Conservation (phyloP, 2,888 invertebrate species). For the Chrysopilus asiliformis region DNA sequence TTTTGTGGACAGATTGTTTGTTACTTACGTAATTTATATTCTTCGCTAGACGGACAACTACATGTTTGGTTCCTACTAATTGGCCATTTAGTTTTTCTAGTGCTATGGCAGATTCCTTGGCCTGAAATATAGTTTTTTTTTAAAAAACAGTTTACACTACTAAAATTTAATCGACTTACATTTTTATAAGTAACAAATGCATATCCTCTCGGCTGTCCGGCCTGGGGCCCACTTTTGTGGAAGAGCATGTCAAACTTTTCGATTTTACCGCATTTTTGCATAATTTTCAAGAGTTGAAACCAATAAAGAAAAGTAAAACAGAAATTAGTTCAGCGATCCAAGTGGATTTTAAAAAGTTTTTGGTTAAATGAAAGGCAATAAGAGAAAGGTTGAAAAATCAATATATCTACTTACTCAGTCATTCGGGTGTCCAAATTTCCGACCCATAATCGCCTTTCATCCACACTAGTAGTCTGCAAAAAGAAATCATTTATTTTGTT, state of each 20-base stretch:
- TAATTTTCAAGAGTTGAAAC: conserved; percentile 92
- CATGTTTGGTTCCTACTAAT: conserved; percentile 55
- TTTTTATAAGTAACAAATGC: conserved; percentile 79
- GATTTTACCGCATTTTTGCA: conserved; percentile 85
- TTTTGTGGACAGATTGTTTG: neutral
- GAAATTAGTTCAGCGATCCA: too few species aligned
- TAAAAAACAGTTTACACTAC: neutral
- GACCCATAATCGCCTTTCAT: conserved; percentile 57
- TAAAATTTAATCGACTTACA: conserved; percentile 17
- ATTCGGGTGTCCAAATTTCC: conserved; percentile 81
- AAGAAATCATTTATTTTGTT: too few species aligned
- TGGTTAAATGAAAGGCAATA: too few species aligned
- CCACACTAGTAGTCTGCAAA: conserved; percentile 15
- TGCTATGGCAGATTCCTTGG: conserved; percentile 53
- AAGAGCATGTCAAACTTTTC: conserved; percentile 94
- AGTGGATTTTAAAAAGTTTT: too few species aligned
- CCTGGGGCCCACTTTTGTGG: conserved; percentile 78
- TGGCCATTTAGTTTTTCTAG: conserved; percentile 61
- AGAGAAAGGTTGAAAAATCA: conserved; percentile 8
- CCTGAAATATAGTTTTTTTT: too few species aligned
- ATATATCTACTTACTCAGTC: conserved; percentile 72
- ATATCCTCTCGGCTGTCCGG: conserved; percentile 83
- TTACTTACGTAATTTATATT: conserved; percentile 48
- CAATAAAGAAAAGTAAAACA: conserved; percentile 52
- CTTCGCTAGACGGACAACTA: conserved; percentile 72